Percentiles rank a stretch among this genome's conserved stretches.
These are phyloP conservation scores for Zeus faber DNA, from an alignment of 2,113 vertebrate species.

Conservation along the genomic window DNA sequence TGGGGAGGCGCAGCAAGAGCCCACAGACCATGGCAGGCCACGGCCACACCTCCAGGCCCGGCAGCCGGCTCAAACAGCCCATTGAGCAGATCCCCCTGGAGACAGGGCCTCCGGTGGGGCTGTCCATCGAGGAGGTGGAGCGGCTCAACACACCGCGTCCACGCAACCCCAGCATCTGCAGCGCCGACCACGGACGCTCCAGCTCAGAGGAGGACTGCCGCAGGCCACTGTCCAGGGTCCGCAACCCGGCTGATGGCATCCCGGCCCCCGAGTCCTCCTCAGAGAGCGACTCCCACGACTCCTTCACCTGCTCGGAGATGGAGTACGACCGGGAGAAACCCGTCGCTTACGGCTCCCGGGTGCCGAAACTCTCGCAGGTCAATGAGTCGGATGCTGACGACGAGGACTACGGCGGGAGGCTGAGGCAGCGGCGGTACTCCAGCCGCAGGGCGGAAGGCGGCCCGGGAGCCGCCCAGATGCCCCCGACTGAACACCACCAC, in stretches of 20 bases:
- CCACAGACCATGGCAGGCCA: slow-evolving; percentile 88
- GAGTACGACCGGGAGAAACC: slow-evolving; percentile 95
- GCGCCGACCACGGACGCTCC: slow-evolving; percentile 93
- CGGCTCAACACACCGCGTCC: slow-evolving; percentile 94
- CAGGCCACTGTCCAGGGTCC: slow-evolving; percentile 87
- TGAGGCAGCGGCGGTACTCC: slow-evolving; percentile 88
- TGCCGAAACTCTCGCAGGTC: slow-evolving; percentile 96
- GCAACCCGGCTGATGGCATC: slow-evolving; percentile 93
- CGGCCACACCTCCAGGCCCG: slow-evolving; percentile 79
- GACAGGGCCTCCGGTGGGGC: slow-evolving; percentile 86
- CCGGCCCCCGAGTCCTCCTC: slow-evolving; percentile 94
- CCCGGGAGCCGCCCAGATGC: slow-evolving; percentile 70
- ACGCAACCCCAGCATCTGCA: slow-evolving; percentile 96
- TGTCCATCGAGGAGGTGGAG: slow-evolving; percentile 96
- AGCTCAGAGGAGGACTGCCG: slow-evolving; percentile 93
- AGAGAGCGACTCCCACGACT: slow-evolving; percentile 97
- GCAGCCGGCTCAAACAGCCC: slow-evolving; percentile 92
- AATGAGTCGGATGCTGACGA: slow-evolving; percentile 97
- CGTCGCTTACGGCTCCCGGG: slow-evolving; percentile 83
- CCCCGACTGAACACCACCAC: slow-evolving; percentile 70
- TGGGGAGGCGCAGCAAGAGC: slow-evolving; percentile 94
- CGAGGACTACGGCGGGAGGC: slow-evolving; percentile 86
- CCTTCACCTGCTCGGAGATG: slow-evolving; percentile 99
- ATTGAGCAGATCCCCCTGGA: slow-evolving; percentile 89
- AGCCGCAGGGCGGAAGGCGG: slow-evolving; percentile 88